phyloP scores from a whole-genome alignment of 2,113 vertebrate species.

The Erythrocercus mccallii region DNA sequence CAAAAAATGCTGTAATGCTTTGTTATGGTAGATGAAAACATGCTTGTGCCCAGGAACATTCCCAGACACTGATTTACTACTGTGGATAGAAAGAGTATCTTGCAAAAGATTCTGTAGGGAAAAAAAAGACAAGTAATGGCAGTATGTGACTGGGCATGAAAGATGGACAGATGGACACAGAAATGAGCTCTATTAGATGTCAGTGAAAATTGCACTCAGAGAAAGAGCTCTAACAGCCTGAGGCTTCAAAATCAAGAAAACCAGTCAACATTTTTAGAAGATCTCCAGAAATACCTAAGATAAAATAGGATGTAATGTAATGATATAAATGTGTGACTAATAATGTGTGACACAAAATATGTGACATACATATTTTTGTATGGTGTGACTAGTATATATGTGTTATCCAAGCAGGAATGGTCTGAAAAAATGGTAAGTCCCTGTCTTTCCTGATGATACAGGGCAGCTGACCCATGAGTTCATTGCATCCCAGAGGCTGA shows the following conservation, averaged over 20 bases:
- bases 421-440: background rate
- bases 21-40: background rate
- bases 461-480: background rate
- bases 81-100: background rate
- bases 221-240: background rate
- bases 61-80: background rate
- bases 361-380: background rate
- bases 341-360: too few species aligned
- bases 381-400: background rate
- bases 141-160: background rate
- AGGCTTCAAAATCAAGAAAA: background rate
- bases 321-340: background rate
- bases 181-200: background rate
- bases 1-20: background rate
- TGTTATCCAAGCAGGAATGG: background rate
- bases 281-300: background rate
- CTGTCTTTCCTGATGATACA: background rate
- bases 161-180: background rate
- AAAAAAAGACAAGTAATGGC: background rate
- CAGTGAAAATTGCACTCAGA: background rate
- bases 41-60: background rate
- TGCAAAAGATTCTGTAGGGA: background rate
- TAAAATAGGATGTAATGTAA: background rate
- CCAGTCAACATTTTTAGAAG: background rate
- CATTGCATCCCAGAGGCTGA: background rate